Percentiles rank a stretch among this genome's conserved stretches.
Evolutionary conservation across 2,797 vertebrate species (phyloP).

Genomic region (Cichlasoma orientale): DNA sequence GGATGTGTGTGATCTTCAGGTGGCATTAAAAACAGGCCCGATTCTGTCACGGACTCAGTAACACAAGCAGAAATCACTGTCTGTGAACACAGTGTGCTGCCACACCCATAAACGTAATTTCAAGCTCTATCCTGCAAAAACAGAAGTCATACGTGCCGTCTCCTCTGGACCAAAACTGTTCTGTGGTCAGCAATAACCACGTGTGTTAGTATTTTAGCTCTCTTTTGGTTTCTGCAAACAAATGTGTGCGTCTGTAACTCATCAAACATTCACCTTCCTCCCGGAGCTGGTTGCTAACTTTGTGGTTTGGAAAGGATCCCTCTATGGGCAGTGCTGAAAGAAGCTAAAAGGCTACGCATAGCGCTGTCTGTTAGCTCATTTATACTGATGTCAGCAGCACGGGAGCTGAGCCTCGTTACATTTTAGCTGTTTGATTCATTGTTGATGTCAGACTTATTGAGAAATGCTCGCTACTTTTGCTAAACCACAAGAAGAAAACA

Average conservation of each 20-base stretch:
- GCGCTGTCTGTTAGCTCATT: neutral
- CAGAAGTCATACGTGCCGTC: too few relatives aligned
- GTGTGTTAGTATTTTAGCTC: too few relatives aligned
- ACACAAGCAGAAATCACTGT: too few relatives aligned
- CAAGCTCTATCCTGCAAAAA: neutral
- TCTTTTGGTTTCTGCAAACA: neutral
- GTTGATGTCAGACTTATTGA: neutral
- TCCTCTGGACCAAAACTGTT: too few relatives aligned
- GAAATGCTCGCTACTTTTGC: slow-evolving; percentile 1
- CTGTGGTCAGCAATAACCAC: too few relatives aligned
- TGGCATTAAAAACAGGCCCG: neutral
- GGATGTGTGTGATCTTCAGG: neutral
- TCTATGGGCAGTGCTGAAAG: neutral
- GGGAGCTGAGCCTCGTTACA: neutral
- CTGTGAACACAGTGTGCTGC: too few relatives aligned
- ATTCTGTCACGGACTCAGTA: neutral
- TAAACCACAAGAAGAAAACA: slow-evolving; percentile 14
- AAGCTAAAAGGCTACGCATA: neutral
- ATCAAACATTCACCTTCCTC: neutral
- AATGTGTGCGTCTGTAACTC: neutral
- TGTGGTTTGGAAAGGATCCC: neutral
- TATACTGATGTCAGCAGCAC: neutral
- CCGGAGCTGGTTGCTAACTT: neutral
- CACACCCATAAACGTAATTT: rapidly evolving
- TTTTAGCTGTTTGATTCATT: slow-evolving; percentile 15